These are phyloP conservation scores for Xylocopa sonorina DNA, from an alignment of 1,140 invertebrate genomes.

Conservation along the genomic window DNA sequence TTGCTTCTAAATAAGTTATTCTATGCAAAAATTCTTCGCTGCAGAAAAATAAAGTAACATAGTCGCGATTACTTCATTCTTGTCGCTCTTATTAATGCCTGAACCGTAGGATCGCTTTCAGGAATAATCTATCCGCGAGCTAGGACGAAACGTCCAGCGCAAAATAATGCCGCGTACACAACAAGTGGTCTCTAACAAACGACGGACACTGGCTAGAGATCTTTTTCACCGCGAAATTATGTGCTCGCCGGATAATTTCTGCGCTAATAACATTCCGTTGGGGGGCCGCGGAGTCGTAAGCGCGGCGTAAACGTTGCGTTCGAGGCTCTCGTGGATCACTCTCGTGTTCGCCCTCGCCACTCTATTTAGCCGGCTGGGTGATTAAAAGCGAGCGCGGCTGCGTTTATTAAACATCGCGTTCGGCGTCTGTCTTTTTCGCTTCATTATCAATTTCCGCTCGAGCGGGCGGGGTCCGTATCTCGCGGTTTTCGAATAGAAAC, in stretches of 20 bases:
- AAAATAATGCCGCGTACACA: no score
- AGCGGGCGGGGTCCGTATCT: slow-evolving; percentile 36
- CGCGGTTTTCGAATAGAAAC: slow-evolving; percentile 60
- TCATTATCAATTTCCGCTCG: slow-evolving; percentile 51
- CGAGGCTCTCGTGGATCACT: slow-evolving; percentile 5
- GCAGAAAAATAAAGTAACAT: no score
- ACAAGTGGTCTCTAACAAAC: no score
- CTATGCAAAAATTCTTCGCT: no score
- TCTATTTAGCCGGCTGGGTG: slow-evolving; percentile 22
- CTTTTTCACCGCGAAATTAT: not conserved
- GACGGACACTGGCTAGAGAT: not conserved
- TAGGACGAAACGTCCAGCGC: no score
- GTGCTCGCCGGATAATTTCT: slow-evolving; percentile 7
- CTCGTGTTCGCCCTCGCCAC: not conserved
- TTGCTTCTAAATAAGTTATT: no score
- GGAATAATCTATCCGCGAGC: no score
- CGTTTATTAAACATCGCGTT: slow-evolving; percentile 43
- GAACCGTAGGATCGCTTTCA: no score
- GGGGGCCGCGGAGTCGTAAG: slow-evolving; percentile 2
- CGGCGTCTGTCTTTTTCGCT: slow-evolving; percentile 9
- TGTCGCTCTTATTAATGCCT: no score
- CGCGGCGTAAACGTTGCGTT: slow-evolving; percentile 25
- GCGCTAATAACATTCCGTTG: slow-evolving; percentile 36
- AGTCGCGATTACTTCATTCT: no score
- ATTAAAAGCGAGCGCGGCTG: slow-evolving; percentile 28